A percentile compares a stretch with the other conserved stretches of the same genome.
Evolutionary conservation across 2,888 invertebrate species (phyloP).

Genomic region (Caenorhabditis doughertyi): DNA sequence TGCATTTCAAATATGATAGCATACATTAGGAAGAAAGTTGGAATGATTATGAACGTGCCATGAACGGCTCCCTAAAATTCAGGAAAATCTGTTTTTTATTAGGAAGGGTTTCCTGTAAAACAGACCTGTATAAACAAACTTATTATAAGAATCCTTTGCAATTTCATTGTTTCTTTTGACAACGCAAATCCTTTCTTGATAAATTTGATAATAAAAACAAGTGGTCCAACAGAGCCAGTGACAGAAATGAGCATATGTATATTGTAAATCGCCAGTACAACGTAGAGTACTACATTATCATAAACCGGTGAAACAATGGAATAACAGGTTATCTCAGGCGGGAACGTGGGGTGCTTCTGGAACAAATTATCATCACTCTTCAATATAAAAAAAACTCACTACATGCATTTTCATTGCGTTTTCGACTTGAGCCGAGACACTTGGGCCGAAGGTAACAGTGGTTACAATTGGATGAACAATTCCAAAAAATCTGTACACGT

Average conservation of each 20-base stretch:
- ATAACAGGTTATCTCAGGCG: not conserved
- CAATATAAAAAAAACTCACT: too few relatives aligned
- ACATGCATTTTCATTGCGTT: not conserved
- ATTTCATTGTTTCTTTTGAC: not conserved
- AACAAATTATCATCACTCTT: too few relatives aligned
- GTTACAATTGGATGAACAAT: not conserved
- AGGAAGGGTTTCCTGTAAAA: too few relatives aligned
- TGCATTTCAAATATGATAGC: too few relatives aligned
- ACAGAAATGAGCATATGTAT: not conserved
- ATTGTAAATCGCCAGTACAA: not conserved
- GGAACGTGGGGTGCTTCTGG: not conserved
- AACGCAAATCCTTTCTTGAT: not conserved
- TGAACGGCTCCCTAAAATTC: too few relatives aligned
- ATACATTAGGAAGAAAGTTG: too few relatives aligned
- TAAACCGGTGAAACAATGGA: not conserved
- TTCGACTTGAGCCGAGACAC: not conserved
- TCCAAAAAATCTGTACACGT: not conserved
- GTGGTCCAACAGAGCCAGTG: not conserved
- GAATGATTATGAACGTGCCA: too few relatives aligned
- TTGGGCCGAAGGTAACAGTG: not conserved
- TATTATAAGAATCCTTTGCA: constrained; percentile 15
- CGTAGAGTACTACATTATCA: not conserved
- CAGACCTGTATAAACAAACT: constrained; percentile 39
- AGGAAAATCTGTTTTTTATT: too few relatives aligned
- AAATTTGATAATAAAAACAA: not conserved